Evolutionary conservation across 2,797 vertebrate species (phyloP).

Genomic region (Chiroxiphia lanceolata): DNA sequence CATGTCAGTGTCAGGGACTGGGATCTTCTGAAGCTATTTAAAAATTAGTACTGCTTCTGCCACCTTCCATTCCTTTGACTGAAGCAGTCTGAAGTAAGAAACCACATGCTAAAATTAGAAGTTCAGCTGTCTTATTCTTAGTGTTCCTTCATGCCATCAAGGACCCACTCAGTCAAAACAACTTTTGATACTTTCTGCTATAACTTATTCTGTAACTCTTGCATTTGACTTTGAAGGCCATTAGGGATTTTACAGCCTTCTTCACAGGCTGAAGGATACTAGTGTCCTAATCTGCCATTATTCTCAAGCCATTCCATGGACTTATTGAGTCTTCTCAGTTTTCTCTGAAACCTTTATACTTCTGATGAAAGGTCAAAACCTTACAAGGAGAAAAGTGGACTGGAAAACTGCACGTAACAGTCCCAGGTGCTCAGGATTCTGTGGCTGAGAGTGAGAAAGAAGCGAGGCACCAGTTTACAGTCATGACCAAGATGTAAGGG

Average conservation of each 20-base stretch:
- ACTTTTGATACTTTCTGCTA: not conserved
- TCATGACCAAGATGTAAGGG: not conserved
- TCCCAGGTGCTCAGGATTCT: not conserved
- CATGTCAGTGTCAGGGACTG: not conserved
- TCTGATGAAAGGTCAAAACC: not conserved
- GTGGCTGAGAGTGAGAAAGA: not conserved
- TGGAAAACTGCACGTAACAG: not conserved
- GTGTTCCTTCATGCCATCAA: not conserved
- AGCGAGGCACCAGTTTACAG: not conserved
- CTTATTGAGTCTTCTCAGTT: not conserved
- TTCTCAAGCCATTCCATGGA: not conserved
- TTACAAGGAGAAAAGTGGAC: not conserved
- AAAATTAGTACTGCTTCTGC: not conserved
- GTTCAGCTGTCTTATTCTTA: not conserved
- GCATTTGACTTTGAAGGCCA: not conserved
- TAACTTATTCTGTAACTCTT: not conserved
- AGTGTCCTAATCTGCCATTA: not conserved
- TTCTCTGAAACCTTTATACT: not conserved
- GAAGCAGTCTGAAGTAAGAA: not conserved
- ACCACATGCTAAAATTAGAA: not conserved
- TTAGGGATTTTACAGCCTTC: not conserved
- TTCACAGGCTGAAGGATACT: not conserved
- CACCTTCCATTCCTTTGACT: not conserved
- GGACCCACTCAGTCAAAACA: not conserved
- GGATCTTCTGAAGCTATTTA: not conserved